Conservation (phyloP, 92 coral and sea anemone genomes). For the Ricordea florida region DNA sequence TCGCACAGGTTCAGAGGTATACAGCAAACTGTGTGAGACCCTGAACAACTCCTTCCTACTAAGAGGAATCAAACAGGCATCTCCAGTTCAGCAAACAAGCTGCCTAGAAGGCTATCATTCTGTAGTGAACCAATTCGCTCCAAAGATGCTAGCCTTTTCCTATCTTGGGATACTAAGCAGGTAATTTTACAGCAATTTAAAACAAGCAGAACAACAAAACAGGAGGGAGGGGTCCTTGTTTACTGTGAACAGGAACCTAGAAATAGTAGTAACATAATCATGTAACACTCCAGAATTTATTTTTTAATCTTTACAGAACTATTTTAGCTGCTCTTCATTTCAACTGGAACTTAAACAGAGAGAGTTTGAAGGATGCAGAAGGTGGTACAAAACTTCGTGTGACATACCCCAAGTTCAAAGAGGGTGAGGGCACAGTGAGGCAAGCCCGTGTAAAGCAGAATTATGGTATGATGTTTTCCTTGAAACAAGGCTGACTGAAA, state of each 20-base stretch:
- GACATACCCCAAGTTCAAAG: constrained; percentile 35
- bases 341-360: constrained; percentile 25
- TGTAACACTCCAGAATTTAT: neutral
- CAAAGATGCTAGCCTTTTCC: constrained; percentile 59
- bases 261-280: neutral
- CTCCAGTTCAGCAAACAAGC: constrained; percentile 66
- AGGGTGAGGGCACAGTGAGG: constrained; percentile 36
- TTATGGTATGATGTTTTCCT: constrained; percentile 10
- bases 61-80: constrained; percentile 63
- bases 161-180: constrained; percentile 67
- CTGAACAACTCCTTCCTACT: constrained; percentile 21
- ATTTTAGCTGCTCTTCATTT: constrained; percentile 36
- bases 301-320: constrained; percentile 3
- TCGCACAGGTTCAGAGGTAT: constrained; percentile 63
- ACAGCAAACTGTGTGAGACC: constrained; percentile 45
- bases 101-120: constrained; percentile 73
- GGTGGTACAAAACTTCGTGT: constrained; percentile 7
- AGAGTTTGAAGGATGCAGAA: constrained; percentile 1
- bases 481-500: neutral
- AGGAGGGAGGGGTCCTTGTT: no score
- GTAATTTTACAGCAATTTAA: constrained; percentile 18
- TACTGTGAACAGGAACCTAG: neutral
- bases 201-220: no score
- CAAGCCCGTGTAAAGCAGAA: constrained; percentile 19
- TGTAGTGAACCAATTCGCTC: constrained; percentile 74